Conservation (phyloP, 1,140 invertebrate genomes). For the Saxidomus purpurata region DNA sequence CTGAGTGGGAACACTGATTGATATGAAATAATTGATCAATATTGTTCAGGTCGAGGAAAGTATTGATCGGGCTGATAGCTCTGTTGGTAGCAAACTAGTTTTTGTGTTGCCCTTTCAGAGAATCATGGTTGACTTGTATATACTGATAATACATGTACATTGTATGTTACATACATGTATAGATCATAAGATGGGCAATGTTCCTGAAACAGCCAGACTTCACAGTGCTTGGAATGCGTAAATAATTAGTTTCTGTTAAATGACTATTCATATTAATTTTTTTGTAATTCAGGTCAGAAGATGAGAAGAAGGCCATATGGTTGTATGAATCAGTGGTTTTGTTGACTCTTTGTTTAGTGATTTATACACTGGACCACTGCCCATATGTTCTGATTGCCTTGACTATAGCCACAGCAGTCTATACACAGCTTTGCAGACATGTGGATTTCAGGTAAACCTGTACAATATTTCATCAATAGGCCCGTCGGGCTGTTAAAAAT, state of each 20-base stretch:
- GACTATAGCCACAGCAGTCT: slow-evolving; percentile 78
- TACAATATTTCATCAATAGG: too few species aligned
- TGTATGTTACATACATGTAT: too few species aligned
- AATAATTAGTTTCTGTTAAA: neutral
- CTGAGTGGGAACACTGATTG: too few species aligned
- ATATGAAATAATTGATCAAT: too few species aligned
- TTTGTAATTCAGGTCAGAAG: slow-evolving; percentile 77
- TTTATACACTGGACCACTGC: slow-evolving; percentile 80
- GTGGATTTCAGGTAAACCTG: slow-evolving; percentile 69
- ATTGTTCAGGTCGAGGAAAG: too few species aligned
- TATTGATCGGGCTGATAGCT: too few species aligned
- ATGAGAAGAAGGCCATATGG: slow-evolving; percentile 84
- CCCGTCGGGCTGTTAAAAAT: too few species aligned
- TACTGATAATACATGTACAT: too few species aligned
- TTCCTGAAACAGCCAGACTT: neutral
- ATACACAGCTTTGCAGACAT: slow-evolving; percentile 79
- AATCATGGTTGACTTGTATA: too few species aligned
- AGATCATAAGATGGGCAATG: too few species aligned
- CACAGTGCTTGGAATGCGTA: neutral
- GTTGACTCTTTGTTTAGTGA: slow-evolving; percentile 70
- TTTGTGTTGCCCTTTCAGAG: too few species aligned
- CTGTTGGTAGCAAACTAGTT: too few species aligned
- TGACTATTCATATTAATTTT: slow-evolving; percentile 29
- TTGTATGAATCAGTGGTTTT: slow-evolving; percentile 82
- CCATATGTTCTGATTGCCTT: slow-evolving; percentile 80